phyloP scores from a whole-genome alignment of 2,113 vertebrate species.

The Leiothrix lutea region DNA sequence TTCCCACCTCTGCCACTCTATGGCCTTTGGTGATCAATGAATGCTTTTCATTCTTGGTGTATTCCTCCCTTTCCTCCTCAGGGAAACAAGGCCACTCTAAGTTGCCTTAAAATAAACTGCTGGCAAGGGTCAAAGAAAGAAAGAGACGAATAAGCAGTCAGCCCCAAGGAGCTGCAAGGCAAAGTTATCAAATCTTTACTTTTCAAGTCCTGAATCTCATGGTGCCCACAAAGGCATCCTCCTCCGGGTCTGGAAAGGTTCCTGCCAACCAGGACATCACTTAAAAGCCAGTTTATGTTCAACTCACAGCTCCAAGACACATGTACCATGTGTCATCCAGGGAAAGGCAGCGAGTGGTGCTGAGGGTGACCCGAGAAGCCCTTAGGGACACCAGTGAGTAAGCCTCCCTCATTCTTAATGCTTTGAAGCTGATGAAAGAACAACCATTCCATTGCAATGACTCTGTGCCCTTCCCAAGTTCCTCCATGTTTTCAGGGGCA shows the following conservation, averaged over 20 bases:
- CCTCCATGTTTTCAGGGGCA: neutral
- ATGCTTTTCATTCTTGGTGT: neutral
- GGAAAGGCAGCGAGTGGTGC: neutral
- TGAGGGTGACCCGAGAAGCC: neutral
- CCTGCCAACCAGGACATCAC: neutral
- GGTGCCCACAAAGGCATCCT: neutral
- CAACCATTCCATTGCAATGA: neutral
- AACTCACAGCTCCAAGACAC: neutral
- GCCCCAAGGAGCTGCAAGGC: neutral
- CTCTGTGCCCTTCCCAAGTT: neutral
- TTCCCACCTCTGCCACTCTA: neutral
- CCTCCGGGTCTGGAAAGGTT: neutral
- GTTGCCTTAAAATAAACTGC: neutral
- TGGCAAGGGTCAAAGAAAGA: neutral
- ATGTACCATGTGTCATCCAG: neutral
- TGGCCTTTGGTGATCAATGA: neutral
- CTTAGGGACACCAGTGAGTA: neutral
- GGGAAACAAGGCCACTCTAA: neutral
- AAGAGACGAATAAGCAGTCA: neutral
- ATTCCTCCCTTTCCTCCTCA: neutral
- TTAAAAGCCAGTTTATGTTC: neutral
- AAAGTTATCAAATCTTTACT: neutral
- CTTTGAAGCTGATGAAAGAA: neutral
- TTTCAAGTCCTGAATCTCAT: neutral
- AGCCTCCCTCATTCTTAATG: neutral